Evolutionary conservation across 2,888 invertebrate species (phyloP), one percentile per base, ranked within the genome.

Genomic region (Nymphalis urticae): DNA sequence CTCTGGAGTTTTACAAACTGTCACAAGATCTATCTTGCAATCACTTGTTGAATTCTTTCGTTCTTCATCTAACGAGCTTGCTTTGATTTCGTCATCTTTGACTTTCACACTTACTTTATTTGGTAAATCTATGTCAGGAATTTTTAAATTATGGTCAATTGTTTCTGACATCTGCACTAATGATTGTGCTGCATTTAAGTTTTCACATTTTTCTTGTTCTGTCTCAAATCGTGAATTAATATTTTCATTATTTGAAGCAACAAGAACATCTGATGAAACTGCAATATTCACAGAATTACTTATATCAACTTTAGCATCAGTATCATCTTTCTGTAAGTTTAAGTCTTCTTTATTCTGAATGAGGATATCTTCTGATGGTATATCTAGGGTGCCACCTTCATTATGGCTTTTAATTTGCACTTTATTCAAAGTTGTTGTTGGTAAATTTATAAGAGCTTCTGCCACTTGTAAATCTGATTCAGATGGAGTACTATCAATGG

Each of bases 391-490:
- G 17, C 72, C 63, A 24, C 58, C 54, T 47, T 75, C 69, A 59
- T 84, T 81, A 59, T 73, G 77, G 32, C 73, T 71, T 19, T 85
- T 84, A 62, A 73, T 76, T 56, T 69, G 66, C 21, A 76, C 74
- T 74, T 86, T 88, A 75, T 74, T 88, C 66, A 90, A 79, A 47
- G 89, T 86, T 7, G 90, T 86, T 9, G 90, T 82, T 8, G 93
- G 93, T 51, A 93, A 82, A 79, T 88, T 93, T 62, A 93, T 88
- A 24, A 93, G 84, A 2, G 93, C 84, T 79, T 93, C 92, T 21
- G 93, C 93, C 71, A 93, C 87, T 83, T 93, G 93, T 19, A 93
- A 81, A 78, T 91, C 93, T 17, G 92, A 92, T 81, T 92, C 93
- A 27, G 93, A 84, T 7, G 90, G 93, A 51, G 79, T 72, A 77